Evolutionary conservation across 2,888 invertebrate species (phyloP), one percentile per base, ranked within the genome.

Genomic region (Eucera pruinosa): DNA sequence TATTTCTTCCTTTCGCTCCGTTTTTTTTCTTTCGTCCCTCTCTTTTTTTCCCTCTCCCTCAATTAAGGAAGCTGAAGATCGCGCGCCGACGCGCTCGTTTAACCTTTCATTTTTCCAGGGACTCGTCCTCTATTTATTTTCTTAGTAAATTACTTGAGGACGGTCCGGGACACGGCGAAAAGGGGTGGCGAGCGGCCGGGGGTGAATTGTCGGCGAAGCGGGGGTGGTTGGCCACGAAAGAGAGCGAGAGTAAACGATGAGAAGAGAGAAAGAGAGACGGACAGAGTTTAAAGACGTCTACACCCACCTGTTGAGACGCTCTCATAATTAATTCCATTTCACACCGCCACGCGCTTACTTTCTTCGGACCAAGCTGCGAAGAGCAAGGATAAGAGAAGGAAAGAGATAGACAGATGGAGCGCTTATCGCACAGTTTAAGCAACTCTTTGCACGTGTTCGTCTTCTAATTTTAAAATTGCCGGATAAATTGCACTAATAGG

Each of bases 271-370:
- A 74, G 65, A 75, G 78, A 79, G 75, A 65, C 65, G 45, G 77
- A 48, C 69, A 75, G 74, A 79, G 81, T 83, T 90, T 90, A 90
- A 91, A 90, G 91, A 90, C 89, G 89, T 87, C 88, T 88, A 87
- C 91, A 91, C 87, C 91, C 91, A 91, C 91, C 91, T 91, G 91
- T 91, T 91, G 91, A 91, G 88, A 89, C 87, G 87, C 85, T 86
- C 89, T 90, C 89, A 91, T 91, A 91, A 91, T 91, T 91, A 91
- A 91, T 91, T 91, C 91, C 88, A 90, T 91, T 91, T 91, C 89
- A 88, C 90, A 89, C 91, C 89, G 88, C 86, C 89, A 87, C 88
- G 83, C 83, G 82, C 80, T 83, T 75, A 85, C 83, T 81, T 86
- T 84, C 82, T 83, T 85, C 78, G 83, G 79, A 77, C 77, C 65